Conservation (phyloP, 2,113 vertebrate species). For the Trichomycterus rosablanca region DNA sequence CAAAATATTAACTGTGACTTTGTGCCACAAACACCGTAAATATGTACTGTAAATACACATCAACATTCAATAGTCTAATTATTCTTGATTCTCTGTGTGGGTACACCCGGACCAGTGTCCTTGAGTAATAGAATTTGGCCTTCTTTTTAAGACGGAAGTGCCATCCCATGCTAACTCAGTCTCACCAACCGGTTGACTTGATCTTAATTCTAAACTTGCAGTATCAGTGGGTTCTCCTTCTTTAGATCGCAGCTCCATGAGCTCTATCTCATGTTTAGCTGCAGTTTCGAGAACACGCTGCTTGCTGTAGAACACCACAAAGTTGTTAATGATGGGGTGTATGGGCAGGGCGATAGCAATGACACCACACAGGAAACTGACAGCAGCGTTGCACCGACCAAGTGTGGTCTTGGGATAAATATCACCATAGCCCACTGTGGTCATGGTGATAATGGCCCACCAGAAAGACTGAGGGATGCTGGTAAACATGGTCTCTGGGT, state of each 20-base stretch:
- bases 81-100: slow-evolving; percentile 70
- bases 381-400: slow-evolving; percentile 90
- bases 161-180: slow-evolving; percentile 56
- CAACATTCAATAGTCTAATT: slow-evolving; percentile 42
- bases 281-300: slow-evolving; percentile 93
- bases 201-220: neutral
- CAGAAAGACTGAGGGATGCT: slow-evolving; percentile 98
- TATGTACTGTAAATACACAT: neutral
- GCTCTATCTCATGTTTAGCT: slow-evolving; percentile 88
- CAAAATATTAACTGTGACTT: no score
- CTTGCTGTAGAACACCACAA: slow-evolving; percentile 94
- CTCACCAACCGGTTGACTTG: slow-evolving; percentile 44
- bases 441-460: slow-evolving; percentile 99
- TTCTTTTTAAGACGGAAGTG: slow-evolving; percentile 76
- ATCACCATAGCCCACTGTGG: slow-evolving; percentile 94
- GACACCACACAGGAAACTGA: slow-evolving; percentile 95
- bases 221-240: slow-evolving; percentile 41
- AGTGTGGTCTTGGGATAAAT: slow-evolving; percentile 96
- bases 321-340: slow-evolving; percentile 98
- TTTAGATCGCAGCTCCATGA: slow-evolving; percentile 84
- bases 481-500: slow-evolving; percentile 93
- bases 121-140: slow-evolving; percentile 78
- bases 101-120: slow-evolving; percentile 68
- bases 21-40: neutral
- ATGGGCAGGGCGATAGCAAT: slow-evolving; percentile 95